Evolutionary conservation across 2,113 vertebrate species (phyloP).

Genomic region (Apteryx owenii): DNA sequence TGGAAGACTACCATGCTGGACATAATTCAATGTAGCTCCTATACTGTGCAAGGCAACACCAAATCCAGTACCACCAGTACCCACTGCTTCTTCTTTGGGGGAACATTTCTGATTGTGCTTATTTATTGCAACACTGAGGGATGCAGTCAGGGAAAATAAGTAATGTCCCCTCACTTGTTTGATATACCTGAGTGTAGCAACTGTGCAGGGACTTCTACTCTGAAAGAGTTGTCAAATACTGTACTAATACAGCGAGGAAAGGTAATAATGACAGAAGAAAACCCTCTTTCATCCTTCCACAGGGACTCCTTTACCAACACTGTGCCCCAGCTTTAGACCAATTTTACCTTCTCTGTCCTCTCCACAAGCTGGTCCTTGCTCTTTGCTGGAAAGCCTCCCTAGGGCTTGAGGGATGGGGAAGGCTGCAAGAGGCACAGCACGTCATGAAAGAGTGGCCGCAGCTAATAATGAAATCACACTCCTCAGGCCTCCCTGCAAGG

Average conservation of each 20-base stretch:
- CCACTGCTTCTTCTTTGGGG: neutral
- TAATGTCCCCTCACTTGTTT: neutral
- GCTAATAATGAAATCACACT: neutral
- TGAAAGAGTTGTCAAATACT: neutral
- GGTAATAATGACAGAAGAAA: neutral
- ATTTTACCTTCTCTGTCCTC: neutral
- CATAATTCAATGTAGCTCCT: neutral
- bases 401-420: neutral
- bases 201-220: neutral
- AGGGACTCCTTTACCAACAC: neutral
- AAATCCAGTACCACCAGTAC: neutral
- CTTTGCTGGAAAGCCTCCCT: neutral
- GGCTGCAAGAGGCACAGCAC: neutral
- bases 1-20: neutral
- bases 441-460: neutral
- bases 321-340: neutral
- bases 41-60: neutral
- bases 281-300: neutral
- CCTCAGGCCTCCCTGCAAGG: neutral
- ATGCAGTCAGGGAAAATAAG: neutral
- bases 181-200: neutral
- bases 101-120: neutral
- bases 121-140: neutral
- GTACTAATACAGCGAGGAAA: neutral
- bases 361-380: neutral